These are phyloP conservation scores for Falco berigora DNA, from an alignment of 2,797 vertebrate genomes.

Conservation along the genomic window DNA sequence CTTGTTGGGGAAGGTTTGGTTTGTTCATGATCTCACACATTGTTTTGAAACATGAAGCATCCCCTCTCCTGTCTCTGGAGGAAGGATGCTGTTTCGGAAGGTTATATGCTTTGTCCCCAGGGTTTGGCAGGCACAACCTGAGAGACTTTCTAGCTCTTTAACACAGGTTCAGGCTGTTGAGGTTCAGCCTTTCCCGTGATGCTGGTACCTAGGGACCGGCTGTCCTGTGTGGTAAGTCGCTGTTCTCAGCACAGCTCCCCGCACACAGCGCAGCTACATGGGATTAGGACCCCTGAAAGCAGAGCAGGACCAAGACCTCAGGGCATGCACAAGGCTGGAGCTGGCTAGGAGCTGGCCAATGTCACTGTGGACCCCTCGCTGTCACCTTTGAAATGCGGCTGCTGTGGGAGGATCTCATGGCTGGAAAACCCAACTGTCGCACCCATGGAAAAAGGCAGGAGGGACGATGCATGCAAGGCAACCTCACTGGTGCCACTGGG, in stretches of 20 bases:
- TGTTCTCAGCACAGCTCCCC: background rate
- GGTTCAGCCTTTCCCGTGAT: background rate
- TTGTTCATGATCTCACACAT: background rate
- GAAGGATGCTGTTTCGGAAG: background rate
- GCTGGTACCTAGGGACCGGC: background rate
- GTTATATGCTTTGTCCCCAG: background rate
- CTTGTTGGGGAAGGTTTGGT: background rate
- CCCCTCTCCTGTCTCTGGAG: background rate
- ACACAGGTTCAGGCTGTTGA: background rate
- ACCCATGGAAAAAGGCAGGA: background rate
- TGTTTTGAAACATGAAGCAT: background rate
- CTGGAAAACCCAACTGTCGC: fast-evolving
- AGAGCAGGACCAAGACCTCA: background rate
- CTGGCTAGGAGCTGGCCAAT: background rate
- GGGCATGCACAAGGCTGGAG: background rate
- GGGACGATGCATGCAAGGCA: fast-evolving
- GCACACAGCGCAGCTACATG: background rate
- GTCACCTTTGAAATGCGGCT: background rate
- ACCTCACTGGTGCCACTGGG: background rate
- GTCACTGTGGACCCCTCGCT: background rate
- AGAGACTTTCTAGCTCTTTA: background rate
- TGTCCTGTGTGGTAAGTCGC: fast-evolving
- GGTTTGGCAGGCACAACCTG: background rate
- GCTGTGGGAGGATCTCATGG: background rate
- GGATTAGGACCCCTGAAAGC: background rate